Evolutionary conservation across 2,113 vertebrate genomes (phyloP).

Genomic region (Pseudolaguvia tuberculata): DNA sequence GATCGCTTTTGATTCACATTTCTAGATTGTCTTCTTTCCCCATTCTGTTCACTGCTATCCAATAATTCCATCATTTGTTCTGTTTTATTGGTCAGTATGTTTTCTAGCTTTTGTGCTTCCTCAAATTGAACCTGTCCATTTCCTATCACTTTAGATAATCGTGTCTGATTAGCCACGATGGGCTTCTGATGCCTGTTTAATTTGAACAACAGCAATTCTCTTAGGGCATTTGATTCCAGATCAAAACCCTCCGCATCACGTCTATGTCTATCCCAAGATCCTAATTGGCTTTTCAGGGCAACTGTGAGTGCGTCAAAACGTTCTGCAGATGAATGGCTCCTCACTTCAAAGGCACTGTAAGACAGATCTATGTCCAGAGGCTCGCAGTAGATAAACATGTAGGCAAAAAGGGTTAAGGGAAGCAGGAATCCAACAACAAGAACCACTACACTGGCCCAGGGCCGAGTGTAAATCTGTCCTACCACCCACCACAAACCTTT

Average conservation of each 20-base stretch:
- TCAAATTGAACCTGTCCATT: conserved; percentile 25
- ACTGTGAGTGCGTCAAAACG: conserved; percentile 87
- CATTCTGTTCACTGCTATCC: conserved; percentile 14
- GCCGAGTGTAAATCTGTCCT: conserved; percentile 88
- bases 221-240: conserved; percentile 74
- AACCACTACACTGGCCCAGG: conserved; percentile 76
- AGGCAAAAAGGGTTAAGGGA: conserved; percentile 76
- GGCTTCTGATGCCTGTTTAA: conserved; percentile 55
- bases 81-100: conserved; percentile 4
- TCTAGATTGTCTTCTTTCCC: conserved; percentile 22
- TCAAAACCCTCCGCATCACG: conserved; percentile 74
- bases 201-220: conserved; percentile 78
- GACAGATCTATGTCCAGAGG: conserved; percentile 96
- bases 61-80: conserved; percentile 9
- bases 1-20: not conserved
- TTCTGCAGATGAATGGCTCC: conserved; percentile 91
- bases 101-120: conserved; percentile 15
- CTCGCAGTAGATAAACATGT: conserved; percentile 91
- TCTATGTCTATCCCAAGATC: conserved; percentile 86
- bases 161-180: conserved; percentile 39
- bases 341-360: conserved; percentile 95
- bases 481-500: conserved; percentile 79
- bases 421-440: conserved; percentile 79
- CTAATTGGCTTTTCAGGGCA: conserved; percentile 89
- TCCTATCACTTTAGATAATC: not conserved